These are phyloP conservation scores for Echinometra lucunter DNA, from an alignment of 53 echinoderm and acorn worm species.

Conservation along the genomic window DNA sequence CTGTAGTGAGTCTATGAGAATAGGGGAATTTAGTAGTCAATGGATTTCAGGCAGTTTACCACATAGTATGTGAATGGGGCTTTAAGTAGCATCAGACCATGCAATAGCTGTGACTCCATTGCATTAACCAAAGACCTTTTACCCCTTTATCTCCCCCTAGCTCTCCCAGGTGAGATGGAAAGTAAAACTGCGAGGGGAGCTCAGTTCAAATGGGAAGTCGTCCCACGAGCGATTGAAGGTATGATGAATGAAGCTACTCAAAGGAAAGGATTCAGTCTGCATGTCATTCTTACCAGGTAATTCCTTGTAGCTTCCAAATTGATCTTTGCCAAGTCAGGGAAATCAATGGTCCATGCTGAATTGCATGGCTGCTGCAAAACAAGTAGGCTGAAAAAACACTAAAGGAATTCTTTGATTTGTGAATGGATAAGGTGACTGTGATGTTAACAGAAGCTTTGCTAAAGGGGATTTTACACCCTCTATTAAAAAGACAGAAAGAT, in stretches of 20 bases:
- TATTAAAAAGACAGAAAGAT: background rate
- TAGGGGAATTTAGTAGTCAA: no score
- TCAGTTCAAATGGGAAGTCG: conserved; percentile 7
- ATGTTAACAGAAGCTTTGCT: no score
- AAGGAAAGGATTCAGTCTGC: background rate
- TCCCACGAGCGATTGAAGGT: background rate
- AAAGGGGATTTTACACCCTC: no score
- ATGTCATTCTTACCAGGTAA: background rate
- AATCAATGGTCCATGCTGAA: background rate
- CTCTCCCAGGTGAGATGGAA: conserved; percentile 6
- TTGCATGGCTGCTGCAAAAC: background rate
- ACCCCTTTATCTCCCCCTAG: conserved; percentile 10
- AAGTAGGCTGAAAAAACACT: background rate
- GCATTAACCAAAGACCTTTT: background rate
- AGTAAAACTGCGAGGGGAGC: conserved; percentile 44
- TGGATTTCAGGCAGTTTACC: background rate
- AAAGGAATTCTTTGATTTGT: background rate
- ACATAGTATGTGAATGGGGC: background rate
- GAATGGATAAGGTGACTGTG: background rate
- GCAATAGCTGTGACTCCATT: conserved; percentile 12
- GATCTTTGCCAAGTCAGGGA: conserved; percentile 8
- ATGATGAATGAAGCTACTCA: conserved; percentile 16
- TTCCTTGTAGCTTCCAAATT: conserved; percentile 41
- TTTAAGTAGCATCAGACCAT: conserved; percentile 6
- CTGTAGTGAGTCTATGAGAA: no score